These are phyloP conservation scores for Ceramica pisi DNA, from an alignment of 2,888 invertebrate species.

Conservation along the genomic window DNA sequence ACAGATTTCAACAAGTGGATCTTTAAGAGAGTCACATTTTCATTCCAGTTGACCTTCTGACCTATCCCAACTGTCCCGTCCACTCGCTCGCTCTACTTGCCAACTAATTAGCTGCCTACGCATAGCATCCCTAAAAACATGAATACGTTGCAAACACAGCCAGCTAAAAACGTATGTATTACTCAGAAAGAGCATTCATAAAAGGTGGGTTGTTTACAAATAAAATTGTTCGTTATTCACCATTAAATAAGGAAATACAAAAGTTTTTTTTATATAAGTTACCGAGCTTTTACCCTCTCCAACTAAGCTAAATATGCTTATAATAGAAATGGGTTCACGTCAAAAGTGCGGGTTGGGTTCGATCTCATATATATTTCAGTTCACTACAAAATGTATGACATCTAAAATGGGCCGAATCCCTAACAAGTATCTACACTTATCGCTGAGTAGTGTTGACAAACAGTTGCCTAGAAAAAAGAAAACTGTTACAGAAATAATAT, in stretches of 20 bases:
- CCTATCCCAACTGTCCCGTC: neutral
- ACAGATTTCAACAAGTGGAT: too few relatives aligned
- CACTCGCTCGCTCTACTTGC: slow-evolving; percentile 40
- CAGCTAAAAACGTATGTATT: slow-evolving; percentile 14
- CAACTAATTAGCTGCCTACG: slow-evolving; percentile 50
- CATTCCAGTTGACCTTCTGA: slow-evolving; percentile 33
- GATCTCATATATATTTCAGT: slow-evolving; percentile 38
- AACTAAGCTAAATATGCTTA: slow-evolving; percentile 23
- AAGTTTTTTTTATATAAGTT: slow-evolving; percentile 19
- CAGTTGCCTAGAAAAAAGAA: neutral
- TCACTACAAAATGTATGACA: slow-evolving; percentile 24
- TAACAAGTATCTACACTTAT: slow-evolving; percentile 33
- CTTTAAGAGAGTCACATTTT: neutral
- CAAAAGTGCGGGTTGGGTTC: slow-evolving; percentile 11
- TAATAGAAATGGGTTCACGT: slow-evolving; percentile 6
- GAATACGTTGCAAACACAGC: slow-evolving; percentile 25
- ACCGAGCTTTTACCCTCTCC: slow-evolving; percentile 10
- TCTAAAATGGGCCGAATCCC: slow-evolving; percentile 19
- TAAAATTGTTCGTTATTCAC: slow-evolving; percentile 5
- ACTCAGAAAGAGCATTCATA: slow-evolving; percentile 34
- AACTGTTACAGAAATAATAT: neutral
- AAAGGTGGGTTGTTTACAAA: neutral
- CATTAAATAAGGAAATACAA: slow-evolving; percentile 6
- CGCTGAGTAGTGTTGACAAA: slow-evolving; percentile 16
- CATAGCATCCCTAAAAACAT: slow-evolving; percentile 52